A percentile compares a stretch with the other conserved stretches of the same genome.
Evolutionary conservation across 2,888 invertebrate genomes (phyloP).

Genomic region (Baccha elongata): DNA sequence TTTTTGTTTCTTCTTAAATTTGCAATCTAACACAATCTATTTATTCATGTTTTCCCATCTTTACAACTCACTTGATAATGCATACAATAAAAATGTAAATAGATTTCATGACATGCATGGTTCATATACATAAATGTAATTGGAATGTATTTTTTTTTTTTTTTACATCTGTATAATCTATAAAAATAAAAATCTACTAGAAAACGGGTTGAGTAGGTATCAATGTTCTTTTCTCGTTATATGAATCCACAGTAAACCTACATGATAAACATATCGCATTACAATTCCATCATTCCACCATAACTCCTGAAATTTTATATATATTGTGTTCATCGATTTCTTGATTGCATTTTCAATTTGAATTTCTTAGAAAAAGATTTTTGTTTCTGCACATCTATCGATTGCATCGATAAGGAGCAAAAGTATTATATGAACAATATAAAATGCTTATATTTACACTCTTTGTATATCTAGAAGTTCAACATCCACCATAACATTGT

Average conservation of each 20-base stretch:
- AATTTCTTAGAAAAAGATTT: constrained; percentile 47
- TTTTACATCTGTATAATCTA: constrained; percentile 29
- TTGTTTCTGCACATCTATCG: constrained; percentile 9
- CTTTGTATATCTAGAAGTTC: not conserved
- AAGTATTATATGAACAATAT: not conserved
- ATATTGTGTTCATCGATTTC: constrained; percentile 21
- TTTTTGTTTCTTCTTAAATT: not conserved
- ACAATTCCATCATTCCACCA: not conserved
- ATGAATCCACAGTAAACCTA: not conserved
- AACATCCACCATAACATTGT: not conserved
- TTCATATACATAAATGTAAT: constrained; percentile 20
- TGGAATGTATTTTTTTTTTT: constrained; percentile 22
- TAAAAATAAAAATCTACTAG: constrained; percentile 19
- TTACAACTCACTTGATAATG: not conserved
- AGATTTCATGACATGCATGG: not conserved
- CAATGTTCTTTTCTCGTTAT: constrained; percentile 21
- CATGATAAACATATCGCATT: not conserved
- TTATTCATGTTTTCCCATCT: constrained; percentile 5
- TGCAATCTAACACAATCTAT: too few species aligned
- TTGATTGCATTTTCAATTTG: constrained; percentile 60
- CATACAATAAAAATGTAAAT: not conserved
- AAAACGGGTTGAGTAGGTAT: constrained; percentile 15
- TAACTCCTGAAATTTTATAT: too few species aligned
- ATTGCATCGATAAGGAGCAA: constrained; percentile 13
- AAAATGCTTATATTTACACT: constrained; percentile 26